Evolutionary conservation across 2,797 vertebrate genomes (phyloP), one percentile per base, ranked within the genome.

Genomic region (Odontamblyopus rebecca): DNA sequence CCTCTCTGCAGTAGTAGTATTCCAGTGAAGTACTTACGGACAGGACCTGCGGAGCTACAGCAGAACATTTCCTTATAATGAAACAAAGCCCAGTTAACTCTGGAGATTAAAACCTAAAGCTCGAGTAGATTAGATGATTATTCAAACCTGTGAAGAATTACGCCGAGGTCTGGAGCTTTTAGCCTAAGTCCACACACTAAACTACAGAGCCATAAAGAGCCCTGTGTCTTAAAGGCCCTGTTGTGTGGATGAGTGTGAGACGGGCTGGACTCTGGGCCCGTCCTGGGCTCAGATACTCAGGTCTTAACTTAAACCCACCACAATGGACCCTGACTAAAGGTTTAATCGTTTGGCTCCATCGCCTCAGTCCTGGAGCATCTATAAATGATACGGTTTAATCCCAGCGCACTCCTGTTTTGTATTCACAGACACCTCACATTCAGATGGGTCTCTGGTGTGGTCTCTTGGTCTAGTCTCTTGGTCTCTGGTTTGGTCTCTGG

Each of bases 321-420:
- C 72, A 51, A 32, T 53, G 77, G 68, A 82, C 70, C 26, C 59
- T 72, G 61, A 69, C 50, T 86, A 79, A 86, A 76, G 74, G 70
- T 77, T 85, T 82, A 87, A 89, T 84, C 81, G 77, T 82, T 82
- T 88, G 76, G 82, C 78, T 83, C 89, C 85, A 89, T 87, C 87
- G 85, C 82, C 79, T 73, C 82, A 86, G 88, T 89, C 88, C 88
- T 84, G 71, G 78, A 82, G 84, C 79, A 75, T 85, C 86, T 76
- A 78, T 82, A 85, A 70, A 82, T 82, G 82, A 87, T 88, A 74
- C 81, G 85, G 82, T 56, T 71, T 89, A 87, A 89, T 89, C 84
- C 81, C 54, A 78, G 53, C 77, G 66, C 60, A 70, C 79, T 74
- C 78, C 87, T 89, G 88, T 75, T 89, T 82, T 89, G 85, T 76